Evolutionary conservation across 2,797 vertebrate genomes (phyloP).

Genomic region (Pangasius larnaudii): DNA sequence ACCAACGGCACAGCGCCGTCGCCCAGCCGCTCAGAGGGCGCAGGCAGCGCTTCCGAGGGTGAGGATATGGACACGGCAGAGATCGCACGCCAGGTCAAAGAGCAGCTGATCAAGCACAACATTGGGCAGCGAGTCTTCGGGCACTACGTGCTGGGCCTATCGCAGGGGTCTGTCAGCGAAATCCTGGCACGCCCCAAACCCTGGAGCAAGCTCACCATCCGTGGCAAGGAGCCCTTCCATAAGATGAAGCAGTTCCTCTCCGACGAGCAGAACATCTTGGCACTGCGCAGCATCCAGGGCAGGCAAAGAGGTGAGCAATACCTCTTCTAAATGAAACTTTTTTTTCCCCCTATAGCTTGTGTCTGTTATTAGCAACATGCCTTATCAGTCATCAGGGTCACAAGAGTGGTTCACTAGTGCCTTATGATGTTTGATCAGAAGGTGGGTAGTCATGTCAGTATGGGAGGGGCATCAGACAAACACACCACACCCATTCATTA

Average conservation of each 20-base stretch:
- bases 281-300: constrained; percentile 89
- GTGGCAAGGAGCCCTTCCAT: constrained; percentile 91
- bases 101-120: constrained; percentile 93
- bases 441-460: background rate
- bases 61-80: constrained; percentile 91
- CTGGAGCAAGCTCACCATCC: constrained; percentile 90
- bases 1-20: constrained; percentile 87
- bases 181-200: constrained; percentile 90
- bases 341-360: background rate
- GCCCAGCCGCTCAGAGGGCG: constrained; percentile 87
- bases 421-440: background rate
- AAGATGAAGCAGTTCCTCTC: constrained; percentile 94
- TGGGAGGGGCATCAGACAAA: background rate
- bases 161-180: constrained; percentile 89
- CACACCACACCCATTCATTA: constrained; percentile 5
- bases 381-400: background rate
- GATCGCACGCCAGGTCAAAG: constrained; percentile 90
- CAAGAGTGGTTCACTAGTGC: background rate
- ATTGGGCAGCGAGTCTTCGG: constrained; percentile 90
- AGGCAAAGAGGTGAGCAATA: constrained; percentile 84
- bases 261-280: constrained; percentile 91
- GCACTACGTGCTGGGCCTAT: constrained; percentile 89
- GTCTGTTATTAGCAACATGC: constrained; percentile 7
- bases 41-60: constrained; percentile 80
- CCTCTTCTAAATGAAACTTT: background rate